Conservation (phyloP, 2,888 invertebrate species). For the Thera britannica region DNA sequence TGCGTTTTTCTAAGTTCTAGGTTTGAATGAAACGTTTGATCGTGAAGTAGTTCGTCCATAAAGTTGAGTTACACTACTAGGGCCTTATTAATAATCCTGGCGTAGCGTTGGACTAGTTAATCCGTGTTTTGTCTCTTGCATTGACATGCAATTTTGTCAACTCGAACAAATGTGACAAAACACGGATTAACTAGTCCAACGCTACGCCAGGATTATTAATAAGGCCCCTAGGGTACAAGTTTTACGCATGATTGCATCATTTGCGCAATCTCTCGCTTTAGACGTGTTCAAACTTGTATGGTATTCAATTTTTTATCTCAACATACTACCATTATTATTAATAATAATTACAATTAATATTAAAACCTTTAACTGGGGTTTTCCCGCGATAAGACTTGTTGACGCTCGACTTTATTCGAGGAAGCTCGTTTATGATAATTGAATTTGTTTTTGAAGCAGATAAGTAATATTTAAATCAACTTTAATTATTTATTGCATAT, state of each 20-base stretch:
- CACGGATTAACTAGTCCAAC: too few species aligned
- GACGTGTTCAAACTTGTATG: conserved; percentile 4
- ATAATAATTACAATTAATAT: background rate
- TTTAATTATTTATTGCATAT: too few species aligned
- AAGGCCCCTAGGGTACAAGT: too few species aligned
- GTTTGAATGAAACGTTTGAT: background rate
- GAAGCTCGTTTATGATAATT: background rate
- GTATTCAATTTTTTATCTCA: background rate
- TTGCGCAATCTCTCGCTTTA: background rate
- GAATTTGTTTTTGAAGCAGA: background rate
- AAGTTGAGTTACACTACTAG: too few species aligned
- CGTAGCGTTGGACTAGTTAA: too few species aligned
- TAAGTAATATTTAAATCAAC: too few species aligned
- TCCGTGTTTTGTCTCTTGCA: too few species aligned
- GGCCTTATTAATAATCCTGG: too few species aligned
- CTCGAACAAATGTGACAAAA: too few species aligned
- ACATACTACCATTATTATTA: background rate
- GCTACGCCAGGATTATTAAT: too few species aligned
- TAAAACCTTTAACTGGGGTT: background rate
- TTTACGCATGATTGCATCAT: too few species aligned
- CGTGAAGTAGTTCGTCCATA: background rate
- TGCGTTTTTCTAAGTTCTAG: background rate
- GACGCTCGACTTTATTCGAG: background rate
- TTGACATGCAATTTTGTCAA: too few species aligned
- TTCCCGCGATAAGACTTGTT: conserved; percentile 7